Percentiles rank a stretch among this genome's conserved stretches.
Evolutionary conservation across 2,888 invertebrate species (phyloP).

Genomic region (Orthosia gothica): DNA sequence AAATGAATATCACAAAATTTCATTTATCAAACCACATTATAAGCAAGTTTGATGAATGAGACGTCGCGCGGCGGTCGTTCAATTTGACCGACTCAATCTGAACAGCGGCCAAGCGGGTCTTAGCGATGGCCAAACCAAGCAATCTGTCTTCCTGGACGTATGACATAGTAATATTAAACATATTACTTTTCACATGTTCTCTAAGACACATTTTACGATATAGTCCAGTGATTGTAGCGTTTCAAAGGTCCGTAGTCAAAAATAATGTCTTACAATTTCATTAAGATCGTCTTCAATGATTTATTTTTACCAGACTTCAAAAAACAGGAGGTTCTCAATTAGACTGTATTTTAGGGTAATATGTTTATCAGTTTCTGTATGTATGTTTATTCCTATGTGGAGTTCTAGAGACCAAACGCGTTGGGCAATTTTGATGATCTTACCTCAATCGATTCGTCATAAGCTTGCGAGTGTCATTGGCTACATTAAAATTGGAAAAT

Average conservation of each 20-base stretch:
- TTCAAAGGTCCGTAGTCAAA: background rate
- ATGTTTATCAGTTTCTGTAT: too few species aligned
- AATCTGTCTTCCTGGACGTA: conserved; percentile 46
- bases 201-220: conserved; percentile 21
- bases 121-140: conserved; percentile 24
- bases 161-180: conserved; percentile 39
- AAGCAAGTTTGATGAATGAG: conserved; percentile 29
- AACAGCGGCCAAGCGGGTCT: conserved; percentile 5
- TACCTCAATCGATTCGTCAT: too few species aligned
- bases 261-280: background rate
- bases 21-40: background rate
- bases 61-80: conserved; percentile 2
- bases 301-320: too few species aligned
- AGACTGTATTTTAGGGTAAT: too few species aligned
- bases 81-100: conserved; percentile 35
- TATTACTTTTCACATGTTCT: conserved; percentile 27
- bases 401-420: too few species aligned
- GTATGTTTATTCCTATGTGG: too few species aligned
- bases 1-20: background rate
- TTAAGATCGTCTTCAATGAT: background rate
- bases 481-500: too few species aligned
- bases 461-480: too few species aligned
- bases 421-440: too few species aligned
- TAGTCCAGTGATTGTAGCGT: background rate
- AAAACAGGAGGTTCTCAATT: too few species aligned